A percentile compares a stretch with the other conserved stretches of the same genome.
These are phyloP conservation scores for Meles meles DNA, from an alignment of 2,113 vertebrate genomes.

Conservation along the genomic window DNA sequence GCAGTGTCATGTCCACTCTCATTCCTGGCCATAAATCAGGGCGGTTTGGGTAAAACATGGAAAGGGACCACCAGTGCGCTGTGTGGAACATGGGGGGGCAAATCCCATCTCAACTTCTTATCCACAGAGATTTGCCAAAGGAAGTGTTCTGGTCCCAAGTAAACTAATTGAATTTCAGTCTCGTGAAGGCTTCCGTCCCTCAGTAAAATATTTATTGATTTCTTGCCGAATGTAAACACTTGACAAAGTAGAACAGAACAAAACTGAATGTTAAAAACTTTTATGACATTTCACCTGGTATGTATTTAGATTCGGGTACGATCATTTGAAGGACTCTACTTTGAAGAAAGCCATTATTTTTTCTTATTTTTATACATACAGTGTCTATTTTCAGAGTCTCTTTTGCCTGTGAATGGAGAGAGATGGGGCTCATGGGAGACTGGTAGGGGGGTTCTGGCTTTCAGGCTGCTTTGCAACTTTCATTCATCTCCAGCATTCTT, in stretches of 20 bases:
- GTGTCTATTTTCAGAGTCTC: not conserved
- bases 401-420: not conserved
- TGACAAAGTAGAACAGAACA: not conserved
- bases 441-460: not conserved
- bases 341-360: not conserved
- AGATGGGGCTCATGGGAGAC: not conserved
- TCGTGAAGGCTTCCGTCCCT: not conserved
- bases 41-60: not conserved
- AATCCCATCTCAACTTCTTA: not conserved
- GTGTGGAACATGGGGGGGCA: not conserved
- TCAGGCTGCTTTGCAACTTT: not conserved
- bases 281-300: not conserved
- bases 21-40: not conserved
- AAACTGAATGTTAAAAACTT: not conserved
- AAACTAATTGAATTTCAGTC: not conserved
- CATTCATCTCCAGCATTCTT: not conserved
- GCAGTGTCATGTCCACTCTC: not conserved
- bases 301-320: not conserved
- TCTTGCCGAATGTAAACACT: constrained; percentile 14
- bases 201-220: not conserved
- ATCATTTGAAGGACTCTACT: not conserved
- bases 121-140: not conserved
- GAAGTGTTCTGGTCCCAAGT: not conserved
- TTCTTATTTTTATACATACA: not conserved
- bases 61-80: not conserved